Evolutionary conservation across 2,797 vertebrate species (phyloP).

Genomic region (Momotus momota): DNA sequence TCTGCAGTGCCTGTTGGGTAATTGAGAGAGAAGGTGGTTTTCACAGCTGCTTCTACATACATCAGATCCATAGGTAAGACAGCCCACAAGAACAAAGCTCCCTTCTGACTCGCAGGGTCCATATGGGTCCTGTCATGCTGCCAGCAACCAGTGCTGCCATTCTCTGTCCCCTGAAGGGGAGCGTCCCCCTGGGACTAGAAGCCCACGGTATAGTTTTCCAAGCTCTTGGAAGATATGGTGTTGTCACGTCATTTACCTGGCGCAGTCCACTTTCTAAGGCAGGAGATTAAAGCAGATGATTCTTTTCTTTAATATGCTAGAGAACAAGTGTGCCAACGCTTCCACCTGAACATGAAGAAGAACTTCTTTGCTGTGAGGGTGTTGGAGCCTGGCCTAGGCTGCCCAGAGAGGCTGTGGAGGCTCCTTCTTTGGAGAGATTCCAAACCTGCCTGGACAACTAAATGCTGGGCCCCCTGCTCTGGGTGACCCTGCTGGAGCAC

Average conservation of each 20-base stretch:
- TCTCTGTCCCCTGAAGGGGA: neutral
- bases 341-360: neutral
- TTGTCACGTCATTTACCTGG: neutral
- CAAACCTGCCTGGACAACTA: neutral
- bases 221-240: neutral
- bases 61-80: accelerated
- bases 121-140: accelerated
- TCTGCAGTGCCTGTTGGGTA: accelerated
- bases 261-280: neutral
- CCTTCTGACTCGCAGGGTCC: neutral
- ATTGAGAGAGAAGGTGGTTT: neutral
- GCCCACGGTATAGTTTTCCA: neutral
- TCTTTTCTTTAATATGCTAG: neutral
- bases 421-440: neutral
- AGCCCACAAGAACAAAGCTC: neutral
- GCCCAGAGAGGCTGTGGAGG: neutral
- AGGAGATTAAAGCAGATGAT: neutral
- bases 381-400: neutral
- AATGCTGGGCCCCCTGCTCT: too few species aligned
- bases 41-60: neutral
- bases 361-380: neutral
- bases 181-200: neutral
- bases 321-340: neutral
- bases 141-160: neutral
- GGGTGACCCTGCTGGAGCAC: too few species aligned